Evolutionary conservation across 2,797 vertebrate species (phyloP), one percentile per base, ranked within the genome.

Genomic region (Phataginus tetradactyla): DNA sequence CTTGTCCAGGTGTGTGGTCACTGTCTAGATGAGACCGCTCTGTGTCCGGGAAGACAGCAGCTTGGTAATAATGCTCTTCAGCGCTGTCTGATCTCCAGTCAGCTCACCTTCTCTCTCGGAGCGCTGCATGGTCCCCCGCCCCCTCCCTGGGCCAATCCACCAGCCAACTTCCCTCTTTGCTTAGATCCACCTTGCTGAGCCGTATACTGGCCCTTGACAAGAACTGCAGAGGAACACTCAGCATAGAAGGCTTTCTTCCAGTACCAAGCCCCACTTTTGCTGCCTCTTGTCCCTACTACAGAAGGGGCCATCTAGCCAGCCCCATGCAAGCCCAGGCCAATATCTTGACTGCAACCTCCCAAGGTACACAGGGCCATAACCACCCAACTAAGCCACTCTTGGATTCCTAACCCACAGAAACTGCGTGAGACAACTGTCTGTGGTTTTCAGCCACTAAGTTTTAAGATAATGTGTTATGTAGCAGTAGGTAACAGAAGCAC

Each of bases 171-270:
- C 57, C 45, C 18, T 69, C 32, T 72, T 29, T 3, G n/a, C 39
- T 6, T 15, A 27, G 12, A 8, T 53, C 13, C 32, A 1, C 23
- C 51, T 3, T 32, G 32, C 55, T 27, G 66, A 77, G 61, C 75
- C 74, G 57, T 29, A 5, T 15, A 27, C 25, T 51, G 78, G 27
- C 64, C 49, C 69, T 71, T 29, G 32, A 45, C 8, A 59, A 74
- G 71, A 71, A 51, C 27, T 32, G 13, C 61, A 51, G 32, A 84
- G 18, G n/a, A 42, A 39, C 12, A 7, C 11, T 69, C 32, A 2
- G 39, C 23, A 83, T 42, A 27, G 59, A 75, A 81, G 63, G 6
- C 32, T 69, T 75, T 66, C 79, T 88, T n/a, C 90, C 51, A 53
- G 4, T 15, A n/a, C 49, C 12, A 32, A 84, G 37, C 18, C 80